Base-by-base conservation (phyloP, 2,888 invertebrate species). In the Epiblema foenella region DNA sequence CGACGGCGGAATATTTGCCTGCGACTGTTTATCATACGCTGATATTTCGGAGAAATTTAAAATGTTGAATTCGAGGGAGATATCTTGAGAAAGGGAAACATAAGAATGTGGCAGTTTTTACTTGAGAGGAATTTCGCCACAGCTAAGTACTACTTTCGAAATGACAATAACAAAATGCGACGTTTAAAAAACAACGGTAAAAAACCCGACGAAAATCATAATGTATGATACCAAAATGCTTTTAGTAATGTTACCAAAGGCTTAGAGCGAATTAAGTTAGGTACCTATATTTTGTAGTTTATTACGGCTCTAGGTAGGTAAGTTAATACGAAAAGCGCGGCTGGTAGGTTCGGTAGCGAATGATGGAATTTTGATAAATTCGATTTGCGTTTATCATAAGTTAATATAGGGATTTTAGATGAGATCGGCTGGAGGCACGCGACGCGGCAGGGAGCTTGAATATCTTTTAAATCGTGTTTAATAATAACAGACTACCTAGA, bases 401-500 rank as follows among this genome's bases (percentile, higher is more conserved):
- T 66, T 71, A 62, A 56, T 77, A 79, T 77, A 82, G 83, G 89
- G 5, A n/a, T 86, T 78, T 83, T 88, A 86, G 82, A 72, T 76
- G 78, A 70, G 67, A 77, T 57, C 59, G 39, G 49, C 49, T 29
- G 56, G 20, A 81, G 89, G 90, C 91, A 91, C 91, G 91, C 89
- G 91, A 86, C 91, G 83, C 91, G 81, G 83, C 89, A 82, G 91
- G 91, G 88, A 87, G 83, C 81, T 84, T 77, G 83, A 82, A 83
- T 83, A 70, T 73, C 81, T 85, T 85, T 86, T 89, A 87, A 84
- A 86, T 84, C 83, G 83, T 78, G 79, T 85, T 86, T 89, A 85
- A 91, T 89, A 87, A 84, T 91, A 91, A 90, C 91, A 86, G 89
- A 78, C 79, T n/a, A n/a, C n/a, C n/a, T 81, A 79, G 81, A 86